Evolutionary conservation across 2,888 invertebrate genomes (phyloP).

Genomic region (Athalia rosae): DNA sequence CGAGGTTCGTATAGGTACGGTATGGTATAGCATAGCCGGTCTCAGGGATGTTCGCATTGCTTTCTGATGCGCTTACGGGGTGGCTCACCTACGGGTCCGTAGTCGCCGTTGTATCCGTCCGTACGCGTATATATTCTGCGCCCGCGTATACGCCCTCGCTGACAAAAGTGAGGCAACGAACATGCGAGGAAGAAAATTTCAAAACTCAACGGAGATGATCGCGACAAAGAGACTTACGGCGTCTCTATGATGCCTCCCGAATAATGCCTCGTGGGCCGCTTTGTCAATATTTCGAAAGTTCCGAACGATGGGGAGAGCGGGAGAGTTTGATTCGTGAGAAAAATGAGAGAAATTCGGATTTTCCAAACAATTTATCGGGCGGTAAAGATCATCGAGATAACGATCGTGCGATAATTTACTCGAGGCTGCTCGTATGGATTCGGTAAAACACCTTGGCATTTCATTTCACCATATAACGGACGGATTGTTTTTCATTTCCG

Average conservation of each 20-base stretch:
- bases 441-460: no score
- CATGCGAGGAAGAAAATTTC: not conserved
- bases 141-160: slow-evolving; percentile 28
- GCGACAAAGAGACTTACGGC: not conserved
- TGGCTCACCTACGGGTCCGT: not conserved
- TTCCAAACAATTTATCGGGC: not conserved
- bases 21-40: not conserved
- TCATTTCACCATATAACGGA: not conserved
- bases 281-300: slow-evolving; percentile 14
- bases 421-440: no score
- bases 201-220: not conserved
- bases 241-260: not conserved
- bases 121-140: not conserved
- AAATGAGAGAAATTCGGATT: slow-evolving; percentile 1
- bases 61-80: not conserved
- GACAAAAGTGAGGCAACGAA: slow-evolving; percentile 29
- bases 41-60: slow-evolving; percentile 2
- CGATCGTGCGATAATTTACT: no score
- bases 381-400: no score
- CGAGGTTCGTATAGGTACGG: not conserved
- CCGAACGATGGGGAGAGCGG: no score
- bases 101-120: not conserved
- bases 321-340: slow-evolving; percentile 15
- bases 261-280: not conserved
- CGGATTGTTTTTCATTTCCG: not conserved